Conservation (phyloP, 53 echinoderm and acorn worm species). For the Mesocentrotus franciscanus region DNA sequence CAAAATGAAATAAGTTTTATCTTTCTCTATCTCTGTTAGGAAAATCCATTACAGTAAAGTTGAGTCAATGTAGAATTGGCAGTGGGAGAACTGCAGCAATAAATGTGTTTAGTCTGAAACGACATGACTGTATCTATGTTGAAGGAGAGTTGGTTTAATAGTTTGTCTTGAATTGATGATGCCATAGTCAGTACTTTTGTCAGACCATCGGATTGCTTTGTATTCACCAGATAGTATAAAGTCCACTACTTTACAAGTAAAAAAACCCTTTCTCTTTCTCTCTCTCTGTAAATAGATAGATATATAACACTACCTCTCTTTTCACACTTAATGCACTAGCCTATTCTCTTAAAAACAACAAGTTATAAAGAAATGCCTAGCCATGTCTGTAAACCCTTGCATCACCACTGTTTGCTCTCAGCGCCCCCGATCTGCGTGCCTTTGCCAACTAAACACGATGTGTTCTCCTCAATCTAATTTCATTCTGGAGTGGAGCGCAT, state of each 20-base stretch:
- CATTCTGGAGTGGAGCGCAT: slow-evolving; percentile 39
- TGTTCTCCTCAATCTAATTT: slow-evolving; percentile 62
- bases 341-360: not conserved
- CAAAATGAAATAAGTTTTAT: not conserved
- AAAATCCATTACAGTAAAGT: not conserved
- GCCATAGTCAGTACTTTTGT: not conserved
- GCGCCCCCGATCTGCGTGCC: slow-evolving; percentile 20
- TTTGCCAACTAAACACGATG: slow-evolving; percentile 35
- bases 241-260: not conserved
- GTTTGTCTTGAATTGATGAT: not conserved
- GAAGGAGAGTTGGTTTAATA: not conserved
- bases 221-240: not conserved
- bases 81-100: not conserved
- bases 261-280: not conserved
- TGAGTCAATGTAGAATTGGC: not conserved
- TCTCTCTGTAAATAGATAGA: not conserved
- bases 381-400: slow-evolving; percentile 14
- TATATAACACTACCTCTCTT: too few relatives aligned
- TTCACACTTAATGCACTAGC: not conserved
- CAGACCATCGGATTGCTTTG: not conserved
- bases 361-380: not conserved
- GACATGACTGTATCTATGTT: not conserved
- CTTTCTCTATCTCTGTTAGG: not conserved
- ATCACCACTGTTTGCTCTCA: slow-evolving; percentile 19
- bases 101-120: not conserved